Conservation (phyloP, 2,797 vertebrate genomes). For the Halcyon badia region DNA sequence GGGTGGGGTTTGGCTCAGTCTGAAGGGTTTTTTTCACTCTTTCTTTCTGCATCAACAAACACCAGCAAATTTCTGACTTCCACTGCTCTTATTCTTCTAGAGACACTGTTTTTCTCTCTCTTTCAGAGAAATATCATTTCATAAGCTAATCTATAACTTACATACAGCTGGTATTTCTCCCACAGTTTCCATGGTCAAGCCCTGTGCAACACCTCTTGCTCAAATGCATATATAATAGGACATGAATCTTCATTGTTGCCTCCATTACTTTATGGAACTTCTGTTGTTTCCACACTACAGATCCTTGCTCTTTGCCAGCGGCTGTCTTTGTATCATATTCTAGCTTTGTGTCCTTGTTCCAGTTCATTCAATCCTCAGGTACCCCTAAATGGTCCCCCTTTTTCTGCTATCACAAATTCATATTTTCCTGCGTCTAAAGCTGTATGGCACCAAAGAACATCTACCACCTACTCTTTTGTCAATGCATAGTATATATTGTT, state of each 20-base stretch:
- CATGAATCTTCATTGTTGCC: background rate
- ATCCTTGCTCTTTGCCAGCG: background rate
- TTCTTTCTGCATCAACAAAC: conserved; percentile 40
- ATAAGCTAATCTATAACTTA: background rate
- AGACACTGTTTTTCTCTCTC: background rate
- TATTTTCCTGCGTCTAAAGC: background rate
- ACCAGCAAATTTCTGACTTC: background rate
- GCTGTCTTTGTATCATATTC: background rate
- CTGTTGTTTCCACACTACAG: background rate
- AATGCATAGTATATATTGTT: background rate
- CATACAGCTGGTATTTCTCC: background rate
- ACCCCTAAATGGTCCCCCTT: background rate
- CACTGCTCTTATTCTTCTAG: background rate
- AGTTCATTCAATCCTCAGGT: background rate
- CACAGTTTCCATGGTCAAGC: background rate
- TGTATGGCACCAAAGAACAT: background rate
- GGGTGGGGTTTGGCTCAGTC: background rate
- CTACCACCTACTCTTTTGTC: conserved; percentile 19
- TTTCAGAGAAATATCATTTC: background rate
- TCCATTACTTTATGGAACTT: background rate
- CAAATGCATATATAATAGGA: background rate
- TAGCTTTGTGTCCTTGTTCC: background rate
- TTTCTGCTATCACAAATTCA: background rate
- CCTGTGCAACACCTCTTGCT: accelerated
- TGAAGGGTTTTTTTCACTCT: conserved; percentile 1